These are phyloP conservation scores for Phoebastria nigripes DNA, from an alignment of 2,797 vertebrate genomes.

Conservation along the genomic window DNA sequence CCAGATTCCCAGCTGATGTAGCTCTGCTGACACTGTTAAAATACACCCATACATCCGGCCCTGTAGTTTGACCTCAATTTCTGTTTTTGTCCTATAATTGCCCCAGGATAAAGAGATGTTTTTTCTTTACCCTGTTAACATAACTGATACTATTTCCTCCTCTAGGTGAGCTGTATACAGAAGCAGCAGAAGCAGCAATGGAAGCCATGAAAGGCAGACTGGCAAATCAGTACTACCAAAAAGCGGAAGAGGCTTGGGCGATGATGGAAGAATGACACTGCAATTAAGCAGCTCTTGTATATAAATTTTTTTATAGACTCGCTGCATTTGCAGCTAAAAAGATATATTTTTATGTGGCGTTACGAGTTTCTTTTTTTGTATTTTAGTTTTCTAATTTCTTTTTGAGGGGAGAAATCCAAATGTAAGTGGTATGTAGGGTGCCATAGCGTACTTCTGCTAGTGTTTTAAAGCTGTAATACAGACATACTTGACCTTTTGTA, in stretches of 20 bases:
- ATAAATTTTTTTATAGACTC: constrained; percentile 4
- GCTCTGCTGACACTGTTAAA: background rate
- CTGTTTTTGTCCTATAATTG: background rate
- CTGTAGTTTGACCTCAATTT: background rate
- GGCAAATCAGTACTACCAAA: constrained; percentile 94
- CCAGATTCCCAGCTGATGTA: background rate
- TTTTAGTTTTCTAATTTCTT: constrained; percentile 33
- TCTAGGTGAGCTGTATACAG: constrained; percentile 91
- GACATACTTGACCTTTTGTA: background rate
- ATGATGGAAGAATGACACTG: constrained; percentile 84
- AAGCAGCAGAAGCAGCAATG: constrained; percentile 92
- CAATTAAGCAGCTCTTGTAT: background rate
- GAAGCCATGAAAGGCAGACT: constrained; percentile 94
- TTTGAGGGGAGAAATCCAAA: constrained; percentile 5
- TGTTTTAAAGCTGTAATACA: background rate
- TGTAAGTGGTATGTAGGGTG: background rate
- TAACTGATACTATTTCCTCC: background rate
- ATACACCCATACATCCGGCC: background rate
- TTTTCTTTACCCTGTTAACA: background rate
- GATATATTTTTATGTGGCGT: constrained; percentile 55
- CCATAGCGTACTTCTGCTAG: background rate
- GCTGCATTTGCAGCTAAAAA: constrained; percentile 22
- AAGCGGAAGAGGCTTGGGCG: constrained; percentile 94
- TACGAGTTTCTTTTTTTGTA: constrained; percentile 10
- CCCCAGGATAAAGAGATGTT: background rate